Evolutionary conservation across 2,113 vertebrate species (phyloP).

Genomic region (Budorcas taxicolor): DNA sequence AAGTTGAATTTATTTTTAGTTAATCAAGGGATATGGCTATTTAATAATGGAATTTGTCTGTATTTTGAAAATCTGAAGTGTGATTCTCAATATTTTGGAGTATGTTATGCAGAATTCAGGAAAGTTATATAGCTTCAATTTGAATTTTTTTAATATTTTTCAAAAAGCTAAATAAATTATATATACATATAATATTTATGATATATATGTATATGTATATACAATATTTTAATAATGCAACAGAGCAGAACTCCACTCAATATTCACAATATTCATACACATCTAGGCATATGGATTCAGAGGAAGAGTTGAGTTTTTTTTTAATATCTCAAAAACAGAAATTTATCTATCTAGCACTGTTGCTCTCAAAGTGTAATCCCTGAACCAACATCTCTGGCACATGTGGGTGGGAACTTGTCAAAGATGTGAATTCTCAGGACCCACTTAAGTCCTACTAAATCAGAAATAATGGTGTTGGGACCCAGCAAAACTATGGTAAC

Average conservation of each 20-base stretch:
- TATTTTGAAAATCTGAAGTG: conserved; percentile 10
- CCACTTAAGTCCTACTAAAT: not conserved
- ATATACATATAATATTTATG: not conserved
- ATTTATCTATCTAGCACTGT: not conserved
- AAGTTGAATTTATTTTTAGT: not conserved
- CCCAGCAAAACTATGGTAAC: not conserved
- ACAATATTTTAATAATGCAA: not conserved
- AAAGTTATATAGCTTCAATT: not conserved
- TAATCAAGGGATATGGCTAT: not conserved
- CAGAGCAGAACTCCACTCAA: not conserved
- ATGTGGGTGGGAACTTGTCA: not conserved
- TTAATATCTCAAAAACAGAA: not conserved
- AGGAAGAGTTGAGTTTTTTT: not conserved
- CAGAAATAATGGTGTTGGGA: not conserved
- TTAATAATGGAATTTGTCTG: conserved; percentile 7
- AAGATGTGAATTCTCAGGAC: not conserved
- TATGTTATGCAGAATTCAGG: not conserved
- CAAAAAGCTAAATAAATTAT: not conserved
- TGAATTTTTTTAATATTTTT: not conserved
- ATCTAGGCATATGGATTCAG: not conserved
- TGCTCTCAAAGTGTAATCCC: not conserved
- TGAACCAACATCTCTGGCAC: not conserved
- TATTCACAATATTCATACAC: not conserved
- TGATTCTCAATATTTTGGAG: not conserved
- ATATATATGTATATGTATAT: not conserved